Percentiles rank a stretch among this genome's conserved stretches.
Conservation (phyloP, 2,888 invertebrate species). For the Trimorus sp. region DNA sequence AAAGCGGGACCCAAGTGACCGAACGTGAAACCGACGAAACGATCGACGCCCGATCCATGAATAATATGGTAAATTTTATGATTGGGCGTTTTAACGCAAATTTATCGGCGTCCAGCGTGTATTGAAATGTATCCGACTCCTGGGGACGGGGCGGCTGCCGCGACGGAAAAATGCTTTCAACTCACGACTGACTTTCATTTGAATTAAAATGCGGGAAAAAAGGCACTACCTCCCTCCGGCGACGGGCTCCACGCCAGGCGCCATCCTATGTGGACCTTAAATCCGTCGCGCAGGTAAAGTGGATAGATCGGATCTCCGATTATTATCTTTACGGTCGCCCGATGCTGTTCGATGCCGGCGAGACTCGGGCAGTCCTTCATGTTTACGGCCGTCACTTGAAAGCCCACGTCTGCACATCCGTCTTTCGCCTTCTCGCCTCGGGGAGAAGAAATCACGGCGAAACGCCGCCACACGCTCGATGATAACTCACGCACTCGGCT, state of each 20-base stretch:
- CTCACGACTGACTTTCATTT: constrained; percentile 46
- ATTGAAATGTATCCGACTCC: constrained; percentile 58
- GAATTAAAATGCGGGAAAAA: constrained; percentile 39
- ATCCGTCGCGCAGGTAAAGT: constrained; percentile 63
- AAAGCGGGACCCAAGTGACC: constrained; percentile 15
- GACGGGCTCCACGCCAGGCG: constrained; percentile 31
- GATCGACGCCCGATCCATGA: constrained; percentile 12
- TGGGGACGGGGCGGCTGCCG: constrained; percentile 57
- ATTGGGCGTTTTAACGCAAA: constrained; percentile 49
- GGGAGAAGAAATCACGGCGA: constrained; percentile 49
- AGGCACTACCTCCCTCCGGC: constrained; percentile 22
- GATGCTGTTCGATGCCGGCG: constrained; percentile 54
- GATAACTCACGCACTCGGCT: constrained; percentile 44
- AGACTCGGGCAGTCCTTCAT: constrained; percentile 56
- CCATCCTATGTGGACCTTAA: constrained; percentile 60
- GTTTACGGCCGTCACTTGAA: constrained; percentile 62
- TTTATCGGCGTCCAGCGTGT: constrained; percentile 43
- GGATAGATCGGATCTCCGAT: constrained; percentile 68
- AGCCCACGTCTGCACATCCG: constrained; percentile 48
- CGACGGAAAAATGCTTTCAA: constrained; percentile 66
- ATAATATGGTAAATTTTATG: constrained; percentile 57
- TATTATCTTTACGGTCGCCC: constrained; percentile 65
- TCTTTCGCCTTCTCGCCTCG: constrained; percentile 42
- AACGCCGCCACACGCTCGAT: constrained; percentile 38
- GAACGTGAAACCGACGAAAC: constrained; percentile 16